Evolutionary conservation across 2,113 vertebrate genomes (phyloP).

Genomic region (Albula glossodonta): DNA sequence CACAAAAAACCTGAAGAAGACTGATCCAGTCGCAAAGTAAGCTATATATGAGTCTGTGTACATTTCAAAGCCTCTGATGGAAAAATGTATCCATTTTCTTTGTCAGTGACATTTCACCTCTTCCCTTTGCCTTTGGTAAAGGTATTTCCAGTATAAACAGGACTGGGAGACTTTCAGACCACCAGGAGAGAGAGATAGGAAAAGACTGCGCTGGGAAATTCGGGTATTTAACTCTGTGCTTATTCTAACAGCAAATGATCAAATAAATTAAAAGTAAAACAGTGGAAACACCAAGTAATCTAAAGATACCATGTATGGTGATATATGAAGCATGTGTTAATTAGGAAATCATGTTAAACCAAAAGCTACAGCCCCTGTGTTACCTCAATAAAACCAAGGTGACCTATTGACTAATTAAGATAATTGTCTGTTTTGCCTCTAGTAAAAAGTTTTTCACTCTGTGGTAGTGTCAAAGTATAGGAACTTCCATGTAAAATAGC

Average conservation of each 20-base stretch:
- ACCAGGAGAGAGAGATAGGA: conserved; percentile 68
- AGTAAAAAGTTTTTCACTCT: no score
- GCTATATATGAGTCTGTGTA: conserved; percentile 6
- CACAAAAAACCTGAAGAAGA: conserved; percentile 66
- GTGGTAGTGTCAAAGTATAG: no score
- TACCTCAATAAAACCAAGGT: no score
- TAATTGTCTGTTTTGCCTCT: no score
- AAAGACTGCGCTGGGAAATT: conserved; percentile 63
- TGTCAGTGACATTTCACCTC: no score
- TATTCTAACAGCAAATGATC: not conserved
- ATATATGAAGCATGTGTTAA: no score
- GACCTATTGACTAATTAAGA: no score
- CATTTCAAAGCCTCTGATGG: conserved; percentile 12
- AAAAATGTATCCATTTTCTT: not conserved
- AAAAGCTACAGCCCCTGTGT: no score
- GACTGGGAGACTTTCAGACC: conserved; percentile 70
- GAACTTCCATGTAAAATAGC: no score
- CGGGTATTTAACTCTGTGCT: conserved; percentile 51
- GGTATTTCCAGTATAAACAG: conserved; percentile 77
- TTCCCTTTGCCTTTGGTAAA: conserved; percentile 31
- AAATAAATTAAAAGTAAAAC: not conserved
- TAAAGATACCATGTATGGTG: no score
- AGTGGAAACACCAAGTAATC: no score
- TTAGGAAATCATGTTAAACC: no score
- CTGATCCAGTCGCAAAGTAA: conserved; percentile 73